A percentile compares a stretch with the other conserved stretches of the same genome.
Evolutionary conservation across 2,797 vertebrate genomes (phyloP).

Genomic region (Aphelocoma californica): DNA sequence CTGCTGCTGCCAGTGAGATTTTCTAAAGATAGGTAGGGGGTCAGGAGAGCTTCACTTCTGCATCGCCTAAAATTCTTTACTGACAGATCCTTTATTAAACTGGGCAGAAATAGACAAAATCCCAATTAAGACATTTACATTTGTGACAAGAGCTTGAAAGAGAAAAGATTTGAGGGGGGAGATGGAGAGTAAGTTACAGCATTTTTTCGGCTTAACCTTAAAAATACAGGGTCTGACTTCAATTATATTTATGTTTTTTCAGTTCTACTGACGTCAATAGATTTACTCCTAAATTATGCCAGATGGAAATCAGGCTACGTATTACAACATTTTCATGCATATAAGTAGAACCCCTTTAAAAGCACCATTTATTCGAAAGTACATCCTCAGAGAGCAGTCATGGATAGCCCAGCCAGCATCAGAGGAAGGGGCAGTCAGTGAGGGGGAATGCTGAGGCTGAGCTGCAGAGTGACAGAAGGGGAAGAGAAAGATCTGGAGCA

Average conservation of each 20-base stretch:
- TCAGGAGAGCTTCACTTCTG: conserved; percentile 11
- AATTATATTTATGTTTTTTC: conserved; percentile 5
- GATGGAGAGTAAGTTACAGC: neutral
- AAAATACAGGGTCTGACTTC: conserved; percentile 11
- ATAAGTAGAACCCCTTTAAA: neutral
- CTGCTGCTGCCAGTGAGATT: neutral
- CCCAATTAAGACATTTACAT: neutral
- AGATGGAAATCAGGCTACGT: conserved; percentile 12
- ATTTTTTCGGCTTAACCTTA: conserved; percentile 24
- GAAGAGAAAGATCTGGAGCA: neutral
- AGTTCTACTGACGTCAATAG: neutral
- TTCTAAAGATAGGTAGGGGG: conserved; percentile 7
- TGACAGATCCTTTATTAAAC: conserved; percentile 30
- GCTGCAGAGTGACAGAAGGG: neutral
- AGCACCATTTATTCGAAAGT: neutral
- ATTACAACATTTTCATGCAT: neutral
- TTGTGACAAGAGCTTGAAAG: neutral
- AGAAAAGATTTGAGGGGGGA: neutral
- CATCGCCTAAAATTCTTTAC: neutral
- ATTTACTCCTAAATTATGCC: conserved; percentile 22
- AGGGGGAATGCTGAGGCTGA: neutral
- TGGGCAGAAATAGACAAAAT: neutral
- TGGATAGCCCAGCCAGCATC: neutral
- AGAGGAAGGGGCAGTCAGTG: neutral
- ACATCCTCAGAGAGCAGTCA: neutral